Base-by-base conservation (phyloP, 2,113 vertebrate genomes). In the Rhynchopsitta pachyrhyncha region DNA sequence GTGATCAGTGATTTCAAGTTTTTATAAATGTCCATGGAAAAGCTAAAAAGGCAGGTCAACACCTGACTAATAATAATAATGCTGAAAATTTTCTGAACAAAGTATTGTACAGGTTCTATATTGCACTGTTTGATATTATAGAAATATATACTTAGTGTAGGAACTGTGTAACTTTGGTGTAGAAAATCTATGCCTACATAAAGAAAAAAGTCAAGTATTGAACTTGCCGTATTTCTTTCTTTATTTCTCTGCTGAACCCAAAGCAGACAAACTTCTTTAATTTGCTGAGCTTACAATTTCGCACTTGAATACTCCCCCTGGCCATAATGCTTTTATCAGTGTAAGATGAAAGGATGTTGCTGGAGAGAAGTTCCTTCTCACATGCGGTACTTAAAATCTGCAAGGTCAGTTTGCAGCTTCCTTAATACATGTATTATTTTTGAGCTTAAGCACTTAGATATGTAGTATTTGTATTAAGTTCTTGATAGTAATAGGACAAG, bases 391-490 rank as follows among this genome's bases (percentile, higher is more conserved):
- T 47, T 82, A 6, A 0, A 6, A 12, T 75, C 39, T 82, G 22
- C 60, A 90, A 68, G 20, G 55, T 10, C 16, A 63, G 2, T 66
- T 73, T 79, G 60, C 24, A 79, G 24, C n/a, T 80, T 85, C 49
- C 47, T 66, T 73, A 60, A n/a, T 62, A 52, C 2, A 3, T n/a
- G 13, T 7, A 2, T 35, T 79, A 8, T 60, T 95, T 68, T 46
- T 39, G 14, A 62, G 33, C 13, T 42, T 73, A 87, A 87, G 10
- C 39, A 50, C 1, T 71, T 55, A 59, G 31, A 49, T 47, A 10
- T 0, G 0, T 22, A 17, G 50, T 9, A 7, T 70, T 74, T 67
- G 3, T 55, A 52, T 1, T 11, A 69, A 57, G 11, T 44, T 73
- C 25, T 46, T 85, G 2, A 1, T 59, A 13, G 13, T 24, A n/a